Evolutionary conservation across 1,140 invertebrate genomes (phyloP).

Genomic region (Zaprionus africanus): DNA sequence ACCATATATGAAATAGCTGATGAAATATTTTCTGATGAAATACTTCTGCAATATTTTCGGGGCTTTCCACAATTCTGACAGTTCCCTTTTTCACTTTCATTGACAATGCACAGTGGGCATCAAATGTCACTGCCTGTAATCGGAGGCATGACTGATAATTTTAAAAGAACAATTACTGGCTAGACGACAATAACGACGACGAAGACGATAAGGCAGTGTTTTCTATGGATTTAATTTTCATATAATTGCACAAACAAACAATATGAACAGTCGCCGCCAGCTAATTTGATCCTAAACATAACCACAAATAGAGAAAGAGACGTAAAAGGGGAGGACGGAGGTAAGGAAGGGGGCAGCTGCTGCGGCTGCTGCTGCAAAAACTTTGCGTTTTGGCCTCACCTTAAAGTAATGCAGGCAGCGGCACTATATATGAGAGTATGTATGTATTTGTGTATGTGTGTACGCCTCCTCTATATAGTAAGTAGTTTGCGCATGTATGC

Average conservation of each 20-base stretch:
- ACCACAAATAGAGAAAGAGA: conserved; percentile 29
- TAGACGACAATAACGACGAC: conserved; percentile 15
- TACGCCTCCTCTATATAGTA: neutral
- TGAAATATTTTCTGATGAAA: neutral
- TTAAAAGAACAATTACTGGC: conserved; percentile 30
- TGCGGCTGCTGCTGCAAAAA: conserved; percentile 32
- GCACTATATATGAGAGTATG: conserved; percentile 14
- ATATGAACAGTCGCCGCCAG: conserved; percentile 37
- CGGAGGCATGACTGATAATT: conserved; percentile 30
- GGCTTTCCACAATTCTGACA: neutral
- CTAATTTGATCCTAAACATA: conserved; percentile 59
- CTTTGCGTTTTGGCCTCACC: conserved; percentile 52
- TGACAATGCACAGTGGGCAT: neutral
- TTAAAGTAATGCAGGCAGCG: conserved; percentile 55
- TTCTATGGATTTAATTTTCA: conserved; percentile 18
- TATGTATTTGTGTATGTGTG: conserved; percentile 8
- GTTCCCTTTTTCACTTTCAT: neutral
- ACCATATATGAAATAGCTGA: neutral
- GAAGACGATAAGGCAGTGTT: neutral
- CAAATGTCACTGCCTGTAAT: conserved; percentile 23
- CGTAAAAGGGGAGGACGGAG: neutral
- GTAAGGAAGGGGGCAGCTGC: conserved; percentile 12
- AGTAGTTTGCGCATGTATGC: conserved; percentile 18
- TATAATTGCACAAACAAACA: conserved; percentile 48
- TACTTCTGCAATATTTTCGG: neutral